phyloP scores from a whole-genome alignment of 2,113 vertebrate species.

The Junco hyemalis region DNA sequence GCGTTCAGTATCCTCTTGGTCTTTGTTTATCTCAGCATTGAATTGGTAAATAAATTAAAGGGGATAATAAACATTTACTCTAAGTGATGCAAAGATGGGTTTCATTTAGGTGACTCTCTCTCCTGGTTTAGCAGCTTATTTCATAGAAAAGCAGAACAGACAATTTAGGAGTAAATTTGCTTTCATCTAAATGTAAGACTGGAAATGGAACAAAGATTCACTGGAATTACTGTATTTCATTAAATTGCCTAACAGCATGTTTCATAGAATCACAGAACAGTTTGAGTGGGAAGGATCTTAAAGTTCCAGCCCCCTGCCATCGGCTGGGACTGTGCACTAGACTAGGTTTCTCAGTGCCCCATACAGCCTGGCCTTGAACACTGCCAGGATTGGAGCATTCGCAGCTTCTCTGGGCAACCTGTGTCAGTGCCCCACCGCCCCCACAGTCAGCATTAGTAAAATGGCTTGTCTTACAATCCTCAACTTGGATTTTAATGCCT shows the following conservation, averaged over 20 bases:
- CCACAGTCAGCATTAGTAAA: not conserved
- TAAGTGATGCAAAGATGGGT: not conserved
- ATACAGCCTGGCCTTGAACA: not conserved
- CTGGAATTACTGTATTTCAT: not conserved
- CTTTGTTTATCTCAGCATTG: not conserved
- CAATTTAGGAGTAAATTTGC: not conserved
- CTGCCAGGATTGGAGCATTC: not conserved
- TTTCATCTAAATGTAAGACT: not conserved
- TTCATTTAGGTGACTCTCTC: not conserved
- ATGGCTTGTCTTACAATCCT: not conserved
- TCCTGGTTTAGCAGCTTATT: not conserved
- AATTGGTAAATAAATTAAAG: not conserved
- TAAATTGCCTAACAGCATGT: not conserved
- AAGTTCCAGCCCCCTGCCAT: not conserved
- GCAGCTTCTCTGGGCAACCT: not conserved
- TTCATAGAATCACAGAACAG: not conserved
- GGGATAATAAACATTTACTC: not conserved
- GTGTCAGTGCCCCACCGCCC: not conserved
- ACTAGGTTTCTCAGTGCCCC: not conserved
- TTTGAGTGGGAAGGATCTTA: not conserved
- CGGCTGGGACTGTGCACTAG: too few species aligned
- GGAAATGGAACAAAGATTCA: not conserved
- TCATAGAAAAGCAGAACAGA: not conserved
- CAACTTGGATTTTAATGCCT: not conserved
- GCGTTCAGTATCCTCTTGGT: not conserved